These are phyloP conservation scores for Coregonus suidteri DNA, from an alignment of 2,797 vertebrate genomes.

Conservation along the genomic window DNA sequence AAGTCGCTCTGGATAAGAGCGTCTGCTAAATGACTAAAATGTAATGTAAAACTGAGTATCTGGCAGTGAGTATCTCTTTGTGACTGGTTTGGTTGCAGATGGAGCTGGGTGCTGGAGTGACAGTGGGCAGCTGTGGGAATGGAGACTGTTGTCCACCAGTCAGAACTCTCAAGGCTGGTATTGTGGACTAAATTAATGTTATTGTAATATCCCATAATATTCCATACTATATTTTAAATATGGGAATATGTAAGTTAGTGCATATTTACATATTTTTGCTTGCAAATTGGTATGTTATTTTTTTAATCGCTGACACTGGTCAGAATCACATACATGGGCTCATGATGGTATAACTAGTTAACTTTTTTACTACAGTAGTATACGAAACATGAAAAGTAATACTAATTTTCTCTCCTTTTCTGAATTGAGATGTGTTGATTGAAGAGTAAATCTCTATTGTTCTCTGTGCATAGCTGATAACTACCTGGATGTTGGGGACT, in stretches of 20 bases:
- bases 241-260: neutral
- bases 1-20: too few relatives aligned
- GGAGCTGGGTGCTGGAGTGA: constrained; percentile 50
- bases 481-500: constrained; percentile 58
- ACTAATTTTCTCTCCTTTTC: neutral
- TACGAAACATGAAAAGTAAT: neutral
- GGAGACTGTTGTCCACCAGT: constrained; percentile 47
- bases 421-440: neutral
- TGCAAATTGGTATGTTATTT: too few relatives aligned
- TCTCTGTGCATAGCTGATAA: constrained; percentile 61
- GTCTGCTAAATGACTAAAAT: too few relatives aligned
- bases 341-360: neutral
- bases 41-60: neutral
- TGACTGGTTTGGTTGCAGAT: constrained; percentile 57
- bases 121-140: constrained; percentile 55
- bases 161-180: constrained; percentile 57
- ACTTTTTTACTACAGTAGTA: neutral
- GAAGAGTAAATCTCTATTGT: neutral
- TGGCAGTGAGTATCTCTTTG: constrained; percentile 32
- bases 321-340: neutral
- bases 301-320: neutral
- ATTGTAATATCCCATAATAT: neutral
- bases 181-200: constrained; percentile 2
- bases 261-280: neutral
- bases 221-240: neutral